A percentile compares a stretch with the other conserved stretches of the same genome.
phyloP scores from a whole-genome alignment of 2,113 vertebrate genomes.

The Casuarius casuarius region DNA sequence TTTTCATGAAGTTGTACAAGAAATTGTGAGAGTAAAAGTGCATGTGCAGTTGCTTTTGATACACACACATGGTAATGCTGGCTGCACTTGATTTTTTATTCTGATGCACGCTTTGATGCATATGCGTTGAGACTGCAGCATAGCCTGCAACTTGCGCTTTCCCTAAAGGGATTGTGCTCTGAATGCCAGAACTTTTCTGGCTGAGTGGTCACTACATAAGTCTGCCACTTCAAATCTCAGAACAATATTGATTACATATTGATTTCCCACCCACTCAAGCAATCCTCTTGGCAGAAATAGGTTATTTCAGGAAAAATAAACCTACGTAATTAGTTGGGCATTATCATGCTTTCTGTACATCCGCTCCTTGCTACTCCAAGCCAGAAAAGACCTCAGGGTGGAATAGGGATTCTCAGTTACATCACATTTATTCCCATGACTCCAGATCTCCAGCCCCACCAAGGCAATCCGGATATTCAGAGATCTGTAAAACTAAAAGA shows the following conservation, averaged over 20 bases:
- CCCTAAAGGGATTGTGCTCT: neutral
- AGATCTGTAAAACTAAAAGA: conserved; percentile 89
- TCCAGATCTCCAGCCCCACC: conserved; percentile 95
- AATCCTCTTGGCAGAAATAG: neutral
- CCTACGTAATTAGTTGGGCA: conserved; percentile 95
- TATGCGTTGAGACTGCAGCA: neutral
- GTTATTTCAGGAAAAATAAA: neutral
- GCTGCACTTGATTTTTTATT: too few relatives aligned
- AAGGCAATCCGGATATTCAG: conserved; percentile 92
- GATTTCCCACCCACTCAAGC: neutral
- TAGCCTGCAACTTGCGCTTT: neutral
- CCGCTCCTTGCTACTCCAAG: conserved; percentile 91
- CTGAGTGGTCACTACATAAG: neutral
- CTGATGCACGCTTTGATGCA: neutral
- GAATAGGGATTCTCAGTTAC: conserved; percentile 90
- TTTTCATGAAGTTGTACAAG: neutral
- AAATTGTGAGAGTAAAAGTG: neutral
- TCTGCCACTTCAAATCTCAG: neutral
- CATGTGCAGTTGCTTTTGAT: neutral
- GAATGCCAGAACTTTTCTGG: neutral
- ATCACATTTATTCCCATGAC: conserved; percentile 80
- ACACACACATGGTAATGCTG: neutral
- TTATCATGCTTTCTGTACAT: conserved; percentile 89
- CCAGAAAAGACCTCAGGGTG: conserved; percentile 91
- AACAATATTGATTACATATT: too few relatives aligned